These are phyloP conservation scores for Colistium nudipinnis DNA, from an alignment of 2,113 vertebrate species.

Conservation along the genomic window DNA sequence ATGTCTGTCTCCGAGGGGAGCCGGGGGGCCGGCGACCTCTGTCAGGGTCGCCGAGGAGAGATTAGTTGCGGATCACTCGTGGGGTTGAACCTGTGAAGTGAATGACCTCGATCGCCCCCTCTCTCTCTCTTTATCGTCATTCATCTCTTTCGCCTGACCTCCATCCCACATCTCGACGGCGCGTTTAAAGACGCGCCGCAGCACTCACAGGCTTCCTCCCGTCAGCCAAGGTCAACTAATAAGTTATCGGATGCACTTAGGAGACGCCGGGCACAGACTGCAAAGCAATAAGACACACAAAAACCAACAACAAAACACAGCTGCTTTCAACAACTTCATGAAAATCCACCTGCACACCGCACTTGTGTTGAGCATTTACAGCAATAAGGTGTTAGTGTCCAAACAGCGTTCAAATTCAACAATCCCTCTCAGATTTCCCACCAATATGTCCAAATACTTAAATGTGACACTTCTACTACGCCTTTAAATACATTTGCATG, in stretches of 20 bases:
- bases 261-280: conserved; percentile 10
- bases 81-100: conserved; percentile 46
- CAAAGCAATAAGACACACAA: conserved; percentile 17
- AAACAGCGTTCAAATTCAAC: too few species aligned
- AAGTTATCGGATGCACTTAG: conserved; percentile 41
- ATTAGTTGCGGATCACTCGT: conserved; percentile 41
- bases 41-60: conserved; percentile 43
- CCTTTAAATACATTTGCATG: too few species aligned
- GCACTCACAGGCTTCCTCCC: conserved; percentile 37
- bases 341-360: too few species aligned
- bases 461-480: too few species aligned
- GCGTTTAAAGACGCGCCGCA: conserved; percentile 57
- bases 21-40: conserved; percentile 8
- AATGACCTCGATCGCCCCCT: conserved; percentile 34
- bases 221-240: conserved; percentile 38
- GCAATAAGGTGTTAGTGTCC: too few species aligned
- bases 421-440: too few species aligned
- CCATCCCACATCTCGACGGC: conserved; percentile 40
- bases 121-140: conserved; percentile 44
- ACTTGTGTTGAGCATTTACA: too few species aligned
- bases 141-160: conserved; percentile 43
- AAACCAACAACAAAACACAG: too few species aligned
- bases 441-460: too few species aligned
- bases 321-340: neutral
- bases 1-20: neutral